phyloP scores from a whole-genome alignment of 2,888 invertebrate species.

The Cyclophora punctaria region DNA sequence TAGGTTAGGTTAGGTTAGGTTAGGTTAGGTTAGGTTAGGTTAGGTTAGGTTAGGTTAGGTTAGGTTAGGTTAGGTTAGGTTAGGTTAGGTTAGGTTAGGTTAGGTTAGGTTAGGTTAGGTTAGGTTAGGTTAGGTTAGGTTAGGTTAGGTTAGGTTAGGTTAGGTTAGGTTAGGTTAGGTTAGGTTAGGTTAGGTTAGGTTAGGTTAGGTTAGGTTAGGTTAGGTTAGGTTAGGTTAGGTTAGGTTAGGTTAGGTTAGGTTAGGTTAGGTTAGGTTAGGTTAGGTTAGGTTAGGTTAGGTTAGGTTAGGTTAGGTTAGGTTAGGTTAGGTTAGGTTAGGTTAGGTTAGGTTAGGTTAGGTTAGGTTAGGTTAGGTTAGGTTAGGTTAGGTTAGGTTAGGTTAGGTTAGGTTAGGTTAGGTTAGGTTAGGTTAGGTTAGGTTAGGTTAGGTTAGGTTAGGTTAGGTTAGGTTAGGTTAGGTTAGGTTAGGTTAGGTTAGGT shows the following conservation, averaged over 20 bases:
- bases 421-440: slow-evolving; percentile 16
- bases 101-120: slow-evolving; percentile 15
- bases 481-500: slow-evolving; percentile 13
- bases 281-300: slow-evolving; percentile 12
- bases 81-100: slow-evolving; percentile 15
- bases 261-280: slow-evolving; percentile 14
- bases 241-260: slow-evolving; percentile 10
- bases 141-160: slow-evolving; percentile 15
- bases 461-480: slow-evolving; percentile 17
- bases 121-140: slow-evolving; percentile 16
- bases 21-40: slow-evolving; percentile 15
- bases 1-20: slow-evolving; percentile 5
- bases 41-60: slow-evolving; percentile 12
- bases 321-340: slow-evolving; percentile 13
- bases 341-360: slow-evolving; percentile 12
- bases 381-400: slow-evolving; percentile 11
- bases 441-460: slow-evolving; percentile 16
- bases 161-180: slow-evolving; percentile 15
- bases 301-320: slow-evolving; percentile 16
- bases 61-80: slow-evolving; percentile 12
- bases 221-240: slow-evolving; percentile 7
- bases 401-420: slow-evolving; percentile 15
- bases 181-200: slow-evolving; percentile 14
- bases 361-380: slow-evolving; percentile 12
- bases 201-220: slow-evolving; percentile 15